Base-by-base conservation (phyloP, 2,888 invertebrate genomes). In the Thera britannica region DNA sequence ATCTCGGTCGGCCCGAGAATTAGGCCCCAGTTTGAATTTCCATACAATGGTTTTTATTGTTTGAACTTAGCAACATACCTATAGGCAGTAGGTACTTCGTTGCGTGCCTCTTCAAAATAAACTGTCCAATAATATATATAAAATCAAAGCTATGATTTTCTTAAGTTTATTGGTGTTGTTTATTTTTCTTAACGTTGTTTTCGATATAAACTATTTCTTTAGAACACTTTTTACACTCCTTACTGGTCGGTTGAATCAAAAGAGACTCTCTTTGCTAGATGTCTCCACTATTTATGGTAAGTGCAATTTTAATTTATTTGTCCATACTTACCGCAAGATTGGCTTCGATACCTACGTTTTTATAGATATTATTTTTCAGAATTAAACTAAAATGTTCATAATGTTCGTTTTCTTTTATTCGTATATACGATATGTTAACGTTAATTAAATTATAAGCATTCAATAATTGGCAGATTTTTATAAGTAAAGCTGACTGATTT, bases 131-230 rank as follows among this genome's bases (percentile, higher is more conserved):
- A n/a, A n/a, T n/a, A 23, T 70, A 62, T 57, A 38, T 35, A 58
- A 7, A 61, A 8, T 12, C 57, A 46, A 38, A 56, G 67, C 36
- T 38, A 84, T 83, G 82, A 75, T 87, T 73, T 82, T 73, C 65
- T 56, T 79, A 9, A 81, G 69, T 65, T 46, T 81, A 62, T 62
- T 82, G 51, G 54, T 76, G 54, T 34, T 80, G 66, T 79, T 89
- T 72, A 79, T 96, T 68, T 76, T 95, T 44, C 83, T 96, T 6
- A 95, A 96, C 80, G 88, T 95, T 60, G 83, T 95, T 65, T 93
- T 96, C 78, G 97, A 97, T 87, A 87, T 97, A 55, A 96, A 97
- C 85, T 97, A 97, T 85, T 95, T 97, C 82, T 83, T 96, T 73
- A 94, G 97, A 78, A 95, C 96, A 84, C 92, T 95, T 75, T 89